Evolutionary conservation across 2,797 vertebrate genomes (phyloP).

Genomic region (Mionectes olivaceus): DNA sequence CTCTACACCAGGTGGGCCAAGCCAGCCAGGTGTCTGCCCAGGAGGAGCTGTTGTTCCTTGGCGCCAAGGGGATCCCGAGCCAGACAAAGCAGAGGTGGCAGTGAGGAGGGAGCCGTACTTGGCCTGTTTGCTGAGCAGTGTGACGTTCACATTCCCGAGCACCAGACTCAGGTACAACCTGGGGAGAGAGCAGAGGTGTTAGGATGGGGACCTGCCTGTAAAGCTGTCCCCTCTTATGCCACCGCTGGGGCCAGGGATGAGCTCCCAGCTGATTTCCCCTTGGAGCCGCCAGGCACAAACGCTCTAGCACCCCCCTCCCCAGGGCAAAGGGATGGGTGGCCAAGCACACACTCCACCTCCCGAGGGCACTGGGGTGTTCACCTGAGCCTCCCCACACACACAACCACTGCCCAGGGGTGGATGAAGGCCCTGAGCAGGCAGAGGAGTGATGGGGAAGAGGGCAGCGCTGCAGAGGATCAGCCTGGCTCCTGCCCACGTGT

Average conservation of each 20-base stretch:
- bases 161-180: conserved; percentile 95
- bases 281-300: not conserved
- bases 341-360: not conserved
- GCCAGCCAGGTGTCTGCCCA: not conserved
- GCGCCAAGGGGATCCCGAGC: not conserved
- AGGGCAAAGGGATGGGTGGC: not conserved
- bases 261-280: not conserved
- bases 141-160: conserved; percentile 93
- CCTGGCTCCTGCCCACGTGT: not conserved
- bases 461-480: not conserved
- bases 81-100: not conserved
- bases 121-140: conserved; percentile 92
- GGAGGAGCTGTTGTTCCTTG: not conserved
- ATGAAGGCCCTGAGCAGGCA: not conserved
- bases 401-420: not conserved
- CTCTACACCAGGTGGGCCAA: not conserved
- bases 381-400: fast-evolving
- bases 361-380: not conserved
- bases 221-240: not conserved
- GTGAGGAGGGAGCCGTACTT: conserved; percentile 74
- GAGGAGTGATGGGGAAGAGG: not conserved
- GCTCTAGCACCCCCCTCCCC: not conserved
- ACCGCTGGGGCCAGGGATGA: not conserved
- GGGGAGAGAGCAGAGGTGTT: not conserved
- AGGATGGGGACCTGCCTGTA: not conserved